Percentiles rank a stretch among this genome's conserved stretches.
Evolutionary conservation across 2,113 vertebrate species (phyloP).

Genomic region (Laterallus jamaicensis): DNA sequence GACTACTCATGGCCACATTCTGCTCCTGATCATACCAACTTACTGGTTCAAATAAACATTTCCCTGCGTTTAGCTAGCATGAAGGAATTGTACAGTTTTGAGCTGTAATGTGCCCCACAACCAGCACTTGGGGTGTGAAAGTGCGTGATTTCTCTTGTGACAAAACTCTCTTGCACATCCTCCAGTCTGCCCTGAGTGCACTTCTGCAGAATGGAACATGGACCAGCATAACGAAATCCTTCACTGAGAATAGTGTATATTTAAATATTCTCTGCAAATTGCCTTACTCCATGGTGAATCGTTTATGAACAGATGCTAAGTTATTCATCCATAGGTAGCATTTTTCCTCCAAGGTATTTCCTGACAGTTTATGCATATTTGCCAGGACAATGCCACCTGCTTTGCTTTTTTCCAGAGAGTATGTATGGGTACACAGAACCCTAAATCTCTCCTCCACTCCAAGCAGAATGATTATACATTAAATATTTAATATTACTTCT

Average conservation of each 20-base stretch:
- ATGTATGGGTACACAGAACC: neutral
- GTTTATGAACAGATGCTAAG: neutral
- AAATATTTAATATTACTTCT: neutral
- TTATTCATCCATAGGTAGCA: neutral
- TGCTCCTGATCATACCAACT: neutral
- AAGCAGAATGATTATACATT: neutral
- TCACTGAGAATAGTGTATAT: neutral
- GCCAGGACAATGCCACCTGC: neutral
- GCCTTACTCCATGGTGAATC: neutral
- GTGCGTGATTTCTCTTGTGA: neutral
- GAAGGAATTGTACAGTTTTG: neutral
- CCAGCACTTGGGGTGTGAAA: neutral
- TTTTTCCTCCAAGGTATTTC: neutral
- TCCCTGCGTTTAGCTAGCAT: neutral
- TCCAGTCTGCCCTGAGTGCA: neutral
- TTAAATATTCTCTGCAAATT: neutral
- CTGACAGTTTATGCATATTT: neutral
- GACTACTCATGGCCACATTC: neutral
- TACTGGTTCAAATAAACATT: neutral
- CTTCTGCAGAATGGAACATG: neutral
- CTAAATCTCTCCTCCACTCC: neutral
- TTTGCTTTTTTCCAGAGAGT: neutral
- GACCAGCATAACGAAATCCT: neutral
- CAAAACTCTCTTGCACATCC: neutral
- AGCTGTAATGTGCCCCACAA: accelerated